Evolutionary conservation across 2,888 invertebrate species (phyloP), one percentile per base, ranked within the genome.

Genomic region (Blastobasis adustella): DNA sequence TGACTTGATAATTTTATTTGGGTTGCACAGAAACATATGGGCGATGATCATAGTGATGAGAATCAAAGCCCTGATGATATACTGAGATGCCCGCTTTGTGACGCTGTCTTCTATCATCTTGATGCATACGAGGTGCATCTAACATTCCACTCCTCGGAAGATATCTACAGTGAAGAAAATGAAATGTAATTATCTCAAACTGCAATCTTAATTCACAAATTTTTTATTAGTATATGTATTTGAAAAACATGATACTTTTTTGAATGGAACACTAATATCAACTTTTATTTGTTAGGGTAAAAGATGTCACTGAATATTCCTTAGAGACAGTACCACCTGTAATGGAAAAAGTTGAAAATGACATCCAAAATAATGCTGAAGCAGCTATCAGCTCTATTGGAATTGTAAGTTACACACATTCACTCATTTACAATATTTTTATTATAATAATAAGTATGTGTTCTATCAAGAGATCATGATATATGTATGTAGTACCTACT

Each of bases 51-150:
- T 59, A 65, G 68, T 55, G 81, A 90, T 72, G 90, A 90, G 60
- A 91, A 92, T 59, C 85, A 85, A 59, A 73, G 74, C 52, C 87
- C 86, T 2, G 90, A 86, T 48, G 90, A 92, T 65, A 75, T 92
- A 46, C 80, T 92, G 44, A 88, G 91, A 52, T 93, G 93, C 65
- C 91, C 91, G 4, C 81, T 91, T 10, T 93, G 93, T 67, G 91
- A 92, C 56, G 92, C 92, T 8, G 76, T 92, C 46, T 92, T 93
- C 69, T 92, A 90, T 61, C 91, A 90, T 64, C 83, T 91, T 63
- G 90, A 90, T 71, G 92, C 92, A 0, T 93, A 92, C 65, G 90
- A 91, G 58, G 79, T 90, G 47, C 93, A 93, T 66, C 89, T 91
- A 37, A 89, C 88, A 50, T 91, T 91, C 69, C 92, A 93, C 66